Conservation (phyloP, 2,797 vertebrate genomes). For the Pseudochaenichthys georgianus region DNA sequence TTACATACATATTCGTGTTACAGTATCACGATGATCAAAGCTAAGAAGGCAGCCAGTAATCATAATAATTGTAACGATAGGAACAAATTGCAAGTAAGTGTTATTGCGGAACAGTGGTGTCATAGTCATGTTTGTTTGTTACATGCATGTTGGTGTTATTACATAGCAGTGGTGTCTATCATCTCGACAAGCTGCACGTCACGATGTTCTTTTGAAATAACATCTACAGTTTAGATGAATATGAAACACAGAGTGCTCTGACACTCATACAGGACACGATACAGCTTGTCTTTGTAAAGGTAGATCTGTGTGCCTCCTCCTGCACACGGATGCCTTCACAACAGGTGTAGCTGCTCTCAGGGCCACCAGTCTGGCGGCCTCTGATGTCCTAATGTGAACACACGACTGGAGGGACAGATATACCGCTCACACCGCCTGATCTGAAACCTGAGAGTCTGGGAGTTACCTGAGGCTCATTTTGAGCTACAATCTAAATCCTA, state of each 20-base stretch:
- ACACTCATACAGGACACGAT: background rate
- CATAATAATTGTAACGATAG: no score
- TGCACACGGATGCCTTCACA: slow-evolving; percentile 21
- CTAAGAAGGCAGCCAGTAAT: no score
- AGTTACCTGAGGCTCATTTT: background rate
- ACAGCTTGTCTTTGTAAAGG: slow-evolving; percentile 25
- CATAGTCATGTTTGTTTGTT: no score
- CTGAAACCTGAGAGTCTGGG: background rate
- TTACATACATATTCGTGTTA: no score
- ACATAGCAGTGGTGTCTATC: background rate
- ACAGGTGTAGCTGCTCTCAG: slow-evolving; percentile 60
- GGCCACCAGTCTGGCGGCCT: slow-evolving; percentile 21
- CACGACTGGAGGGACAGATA: slow-evolving; percentile 12
- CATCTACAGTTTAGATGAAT: background rate
- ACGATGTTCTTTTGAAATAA: background rate
- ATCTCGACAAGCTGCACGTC: slow-evolving; percentile 17
- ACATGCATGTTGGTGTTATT: no score
- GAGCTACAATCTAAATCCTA: background rate
- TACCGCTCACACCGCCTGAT: background rate
- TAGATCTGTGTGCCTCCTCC: slow-evolving; percentile 23
- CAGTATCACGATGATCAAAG: no score
- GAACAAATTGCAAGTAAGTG: no score
- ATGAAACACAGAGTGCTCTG: slow-evolving; percentile 1
- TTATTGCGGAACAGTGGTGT: no score
- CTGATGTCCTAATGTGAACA: slow-evolving; percentile 19